Conservation (phyloP, 2,888 invertebrate genomes). For the Philaethria dido region DNA sequence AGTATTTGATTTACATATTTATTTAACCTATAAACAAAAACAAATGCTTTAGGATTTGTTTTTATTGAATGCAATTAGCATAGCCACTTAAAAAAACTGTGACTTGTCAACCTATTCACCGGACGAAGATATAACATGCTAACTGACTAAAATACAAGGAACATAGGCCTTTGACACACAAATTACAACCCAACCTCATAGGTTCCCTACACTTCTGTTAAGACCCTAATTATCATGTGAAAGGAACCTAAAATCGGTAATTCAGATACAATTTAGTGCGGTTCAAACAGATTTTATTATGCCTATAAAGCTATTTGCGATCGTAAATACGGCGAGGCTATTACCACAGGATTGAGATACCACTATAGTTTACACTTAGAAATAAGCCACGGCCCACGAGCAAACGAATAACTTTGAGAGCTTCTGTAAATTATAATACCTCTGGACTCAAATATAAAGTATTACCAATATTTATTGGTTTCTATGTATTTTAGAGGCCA, state of each 20-base stretch:
- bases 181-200: not conserved
- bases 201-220: not conserved
- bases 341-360: constrained; percentile 17
- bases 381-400: constrained; percentile 4
- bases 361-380: constrained; percentile 19
- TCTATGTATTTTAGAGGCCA: not conserved
- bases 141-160: not conserved
- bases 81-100: no score
- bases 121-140: not conserved
- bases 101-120: no score
- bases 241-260: constrained; percentile 17
- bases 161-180: not conserved
- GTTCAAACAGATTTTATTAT: constrained; percentile 29
- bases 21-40: no score
- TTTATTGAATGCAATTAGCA: no score
- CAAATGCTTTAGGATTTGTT: no score
- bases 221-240: constrained; percentile 6
- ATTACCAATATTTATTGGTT: not conserved
- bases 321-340: constrained; percentile 16
- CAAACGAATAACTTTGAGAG: constrained; percentile 18
- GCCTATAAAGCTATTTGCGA: constrained; percentile 21
- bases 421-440: constrained; percentile 12
- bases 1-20: no score
- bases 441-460: not conserved
- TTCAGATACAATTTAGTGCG: constrained; percentile 21